Percentiles rank a stretch among this genome's conserved stretches.
Evolutionary conservation across 2,797 vertebrate species (phyloP).

Genomic region (Urocyon cinereoargenteus): DNA sequence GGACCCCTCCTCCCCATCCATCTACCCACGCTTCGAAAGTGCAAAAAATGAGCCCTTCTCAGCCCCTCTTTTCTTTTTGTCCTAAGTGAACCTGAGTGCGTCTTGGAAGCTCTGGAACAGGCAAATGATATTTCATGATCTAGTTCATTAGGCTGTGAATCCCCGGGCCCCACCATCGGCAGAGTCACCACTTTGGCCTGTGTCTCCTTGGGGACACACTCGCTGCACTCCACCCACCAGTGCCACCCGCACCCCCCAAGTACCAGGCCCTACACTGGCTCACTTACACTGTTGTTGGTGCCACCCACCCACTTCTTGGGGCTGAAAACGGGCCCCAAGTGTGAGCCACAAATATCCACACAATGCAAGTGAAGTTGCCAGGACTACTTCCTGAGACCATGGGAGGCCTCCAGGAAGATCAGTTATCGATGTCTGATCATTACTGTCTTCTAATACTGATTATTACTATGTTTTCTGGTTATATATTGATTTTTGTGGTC

Average conservation of each 20-base stretch:
- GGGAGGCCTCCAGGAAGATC: background rate
- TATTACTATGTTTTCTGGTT: background rate
- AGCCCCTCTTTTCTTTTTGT: constrained; percentile 59
- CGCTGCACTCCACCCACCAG: background rate
- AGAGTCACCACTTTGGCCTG: background rate
- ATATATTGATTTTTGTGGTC: constrained; percentile 25
- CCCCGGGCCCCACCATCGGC: constrained; percentile 28
- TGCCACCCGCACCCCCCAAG: background rate
- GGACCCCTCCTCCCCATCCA: constrained; percentile 12
- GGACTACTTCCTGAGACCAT: background rate
- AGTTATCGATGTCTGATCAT: constrained; percentile 29
- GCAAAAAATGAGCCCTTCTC: background rate
- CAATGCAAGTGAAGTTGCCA: background rate
- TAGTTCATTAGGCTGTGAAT: constrained; percentile 76
- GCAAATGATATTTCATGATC: constrained; percentile 74
- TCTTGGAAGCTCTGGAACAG: constrained; percentile 68
- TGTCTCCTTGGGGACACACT: constrained; percentile 26
- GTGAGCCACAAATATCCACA: accelerated
- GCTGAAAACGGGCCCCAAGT: background rate
- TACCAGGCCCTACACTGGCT: background rate
- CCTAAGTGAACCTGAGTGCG: constrained; percentile 54
- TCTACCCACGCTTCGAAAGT: constrained; percentile 39
- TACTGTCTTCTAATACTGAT: background rate
- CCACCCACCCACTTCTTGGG: background rate
- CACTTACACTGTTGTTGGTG: background rate